Base-by-base conservation (phyloP, 2,797 vertebrate species). In the Loriculus beryllinus region DNA sequence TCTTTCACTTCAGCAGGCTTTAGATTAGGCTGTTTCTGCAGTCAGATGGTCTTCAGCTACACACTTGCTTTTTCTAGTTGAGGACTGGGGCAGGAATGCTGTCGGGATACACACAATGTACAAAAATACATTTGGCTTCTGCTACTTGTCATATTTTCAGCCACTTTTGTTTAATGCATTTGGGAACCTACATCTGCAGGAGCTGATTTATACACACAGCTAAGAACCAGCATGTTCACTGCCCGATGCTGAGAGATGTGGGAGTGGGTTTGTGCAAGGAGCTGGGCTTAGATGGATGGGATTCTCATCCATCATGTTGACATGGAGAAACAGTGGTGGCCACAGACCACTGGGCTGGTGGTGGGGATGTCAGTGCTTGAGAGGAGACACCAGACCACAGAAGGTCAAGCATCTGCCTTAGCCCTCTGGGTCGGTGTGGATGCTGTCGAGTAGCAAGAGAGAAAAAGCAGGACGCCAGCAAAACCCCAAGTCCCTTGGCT, bases 381-480 rank as follows among this genome's bases (percentile, higher is more conserved):
- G 40, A 9, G 83, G 54, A 68, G 62, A 63, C 60, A 21, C 42
- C 71, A 68, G 70, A 19, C 62, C 71, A 31, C n/a, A 54, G 35
- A 57, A 82, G 84, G 90, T 92, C 82, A 39, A 40, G 57, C 54
- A 13, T 70, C 81, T n/a, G 43, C 59, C 67, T 18, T 19, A 43
- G 71, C 63, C 48, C 18, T 47, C 35, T 14, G 80, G 54, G 57
- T 22, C 28, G 42, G 39, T 18, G 54, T 28, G 11, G 88, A 51
- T 31, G 40, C 52, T 64, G 52, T 31, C 28, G 8, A 12, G 33
- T 12, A 54, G 81, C 15, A 40, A 26, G 9, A 26, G 2, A 3
- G 1, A 1, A 22, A 43, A 23, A 7, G 14, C 29, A 13, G 9
- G n/a, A 20, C 35, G 2, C 1, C 2, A 59, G 12, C 4, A 21